A percentile compares a stretch with the other conserved stretches of the same genome.
These are phyloP conservation scores for Resseliella maxima DNA, from an alignment of 2,888 invertebrate genomes.

Conservation along the genomic window DNA sequence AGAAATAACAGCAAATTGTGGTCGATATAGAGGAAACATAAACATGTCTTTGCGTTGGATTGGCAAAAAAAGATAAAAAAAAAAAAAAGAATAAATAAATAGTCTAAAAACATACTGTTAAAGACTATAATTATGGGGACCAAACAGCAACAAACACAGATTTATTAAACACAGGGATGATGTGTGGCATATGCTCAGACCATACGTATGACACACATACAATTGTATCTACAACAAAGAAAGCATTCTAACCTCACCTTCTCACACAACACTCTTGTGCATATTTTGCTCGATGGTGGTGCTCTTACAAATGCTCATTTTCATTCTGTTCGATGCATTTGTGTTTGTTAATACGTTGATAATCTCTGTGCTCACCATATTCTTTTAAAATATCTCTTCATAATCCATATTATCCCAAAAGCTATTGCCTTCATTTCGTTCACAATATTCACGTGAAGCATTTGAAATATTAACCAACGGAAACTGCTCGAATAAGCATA, in stretches of 20 bases:
- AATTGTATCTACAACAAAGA: constrained; percentile 36
- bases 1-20: too few relatives aligned
- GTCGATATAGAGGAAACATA: too few relatives aligned
- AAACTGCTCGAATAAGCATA: background rate
- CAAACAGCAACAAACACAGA: background rate
- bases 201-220: background rate
- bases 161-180: background rate
- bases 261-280: background rate
- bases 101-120: too few relatives aligned
- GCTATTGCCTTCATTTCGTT: constrained; percentile 34
- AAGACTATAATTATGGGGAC: background rate
- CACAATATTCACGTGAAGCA: background rate
- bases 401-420: constrained; percentile 53
- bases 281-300: background rate
- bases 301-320: constrained; percentile 11
- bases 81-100: too few relatives aligned
- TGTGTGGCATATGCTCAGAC: background rate
- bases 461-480: background rate
- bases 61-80: too few relatives aligned
- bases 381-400: background rate
- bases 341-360: constrained; percentile 35
- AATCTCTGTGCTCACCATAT: constrained; percentile 4
- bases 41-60: too few relatives aligned
- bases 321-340: background rate
- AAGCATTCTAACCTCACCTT: background rate